Percentiles rank a stretch among this genome's conserved stretches.
Conservation (phyloP, 1,140 invertebrate genomes). For the Lucilia sericata region DNA sequence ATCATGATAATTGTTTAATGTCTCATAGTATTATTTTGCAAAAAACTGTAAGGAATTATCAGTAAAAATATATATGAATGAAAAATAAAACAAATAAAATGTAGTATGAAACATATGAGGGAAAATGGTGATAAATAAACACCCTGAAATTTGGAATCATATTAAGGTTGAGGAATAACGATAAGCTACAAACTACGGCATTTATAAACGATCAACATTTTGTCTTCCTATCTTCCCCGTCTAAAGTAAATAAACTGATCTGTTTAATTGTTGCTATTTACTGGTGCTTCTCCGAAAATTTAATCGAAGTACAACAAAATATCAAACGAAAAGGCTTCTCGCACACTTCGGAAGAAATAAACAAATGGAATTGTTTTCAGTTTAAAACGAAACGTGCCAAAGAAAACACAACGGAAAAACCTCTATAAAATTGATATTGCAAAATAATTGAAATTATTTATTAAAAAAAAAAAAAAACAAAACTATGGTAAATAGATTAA, state of each 20-base stretch:
- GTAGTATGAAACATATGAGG: not conserved
- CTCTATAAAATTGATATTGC: not conserved
- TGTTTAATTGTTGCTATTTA: not conserved
- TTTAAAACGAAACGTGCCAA: slow-evolving; percentile 1
- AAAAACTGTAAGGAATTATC: not conserved
- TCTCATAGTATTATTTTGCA: not conserved
- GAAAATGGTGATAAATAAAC: not conserved
- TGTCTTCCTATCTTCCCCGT: not conserved
- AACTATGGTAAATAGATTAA: not conserved
- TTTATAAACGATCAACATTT: too few relatives aligned
- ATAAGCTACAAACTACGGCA: too few relatives aligned
- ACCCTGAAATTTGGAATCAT: too few relatives aligned
- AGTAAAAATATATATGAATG: not conserved
- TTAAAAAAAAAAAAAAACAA: not conserved
- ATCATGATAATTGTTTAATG: not conserved
- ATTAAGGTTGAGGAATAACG: too few relatives aligned
- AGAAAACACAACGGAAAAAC: not conserved
- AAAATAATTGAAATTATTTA: not conserved
- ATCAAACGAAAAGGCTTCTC: not conserved
- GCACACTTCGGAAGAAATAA: not conserved
- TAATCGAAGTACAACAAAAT: not conserved
- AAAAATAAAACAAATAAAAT: not conserved
- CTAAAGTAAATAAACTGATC: not conserved
- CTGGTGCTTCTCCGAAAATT: not conserved
- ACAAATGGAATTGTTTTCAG: slow-evolving; percentile 14